Percentiles rank a stretch among this genome's conserved stretches.
These are phyloP conservation scores for Neosalanx taihuensis DNA, from an alignment of 2,797 vertebrate species.

Conservation along the genomic window DNA sequence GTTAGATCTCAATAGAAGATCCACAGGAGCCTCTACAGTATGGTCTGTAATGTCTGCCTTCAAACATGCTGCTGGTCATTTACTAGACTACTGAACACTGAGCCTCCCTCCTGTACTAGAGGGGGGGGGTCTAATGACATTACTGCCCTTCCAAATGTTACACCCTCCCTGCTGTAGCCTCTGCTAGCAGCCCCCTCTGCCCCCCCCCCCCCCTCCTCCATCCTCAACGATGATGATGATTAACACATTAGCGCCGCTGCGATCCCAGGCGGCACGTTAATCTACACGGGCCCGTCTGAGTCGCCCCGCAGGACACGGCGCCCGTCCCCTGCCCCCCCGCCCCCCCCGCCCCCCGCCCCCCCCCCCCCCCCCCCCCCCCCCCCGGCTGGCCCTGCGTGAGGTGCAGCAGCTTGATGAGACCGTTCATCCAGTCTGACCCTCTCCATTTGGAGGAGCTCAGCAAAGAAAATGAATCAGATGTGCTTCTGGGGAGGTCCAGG, in stretches of 20 bases:
- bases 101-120: no score
- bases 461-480: neutral
- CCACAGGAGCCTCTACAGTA: neutral
- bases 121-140: no score
- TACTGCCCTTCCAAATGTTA: neutral
- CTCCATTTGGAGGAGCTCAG: neutral
- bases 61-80: no score
- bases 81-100: neutral
- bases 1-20: neutral
- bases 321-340: no score
- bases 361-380: no score
- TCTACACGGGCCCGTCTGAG: no score
- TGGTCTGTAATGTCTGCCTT: neutral
- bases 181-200: neutral
- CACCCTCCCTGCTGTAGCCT: neutral
- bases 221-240: conserved; percentile 11
- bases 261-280: neutral
- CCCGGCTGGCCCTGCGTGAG: neutral
- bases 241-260: neutral
- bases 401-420: neutral
- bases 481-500: neutral
- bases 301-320: neutral
- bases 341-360: no score
- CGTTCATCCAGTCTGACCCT: neutral
- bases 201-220: neutral